Percentiles rank a stretch among this genome's conserved stretches.
These are phyloP conservation scores for Atrina japonica DNA, from an alignment of 2,888 invertebrate species.

Conservation along the genomic window DNA sequence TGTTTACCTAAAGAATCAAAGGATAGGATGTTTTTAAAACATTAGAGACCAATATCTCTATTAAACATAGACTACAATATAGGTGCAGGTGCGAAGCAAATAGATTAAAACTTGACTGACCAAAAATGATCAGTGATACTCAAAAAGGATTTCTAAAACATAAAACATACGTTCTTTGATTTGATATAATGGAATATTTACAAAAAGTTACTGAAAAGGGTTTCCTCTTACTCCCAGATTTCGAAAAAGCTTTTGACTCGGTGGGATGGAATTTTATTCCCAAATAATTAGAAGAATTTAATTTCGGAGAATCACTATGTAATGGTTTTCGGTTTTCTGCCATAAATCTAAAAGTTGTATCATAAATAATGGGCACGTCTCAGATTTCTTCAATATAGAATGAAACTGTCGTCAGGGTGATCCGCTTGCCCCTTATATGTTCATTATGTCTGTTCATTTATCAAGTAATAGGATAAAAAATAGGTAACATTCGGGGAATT, in stretches of 20 bases:
- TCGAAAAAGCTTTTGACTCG: conserved; percentile 2
- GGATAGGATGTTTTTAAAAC: neutral
- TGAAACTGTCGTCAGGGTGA: no score
- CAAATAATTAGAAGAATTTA: neutral
- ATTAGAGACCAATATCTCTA: conserved; percentile 9
- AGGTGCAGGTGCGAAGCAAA: neutral
- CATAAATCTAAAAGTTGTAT: no score
- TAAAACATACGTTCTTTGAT: neutral
- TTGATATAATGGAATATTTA: conserved; percentile 8
- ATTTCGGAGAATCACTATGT: neutral
- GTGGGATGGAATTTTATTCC: conserved; percentile 7
- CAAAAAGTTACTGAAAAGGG: conserved; percentile 3
- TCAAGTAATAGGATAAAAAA: no score
- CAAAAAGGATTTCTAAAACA: neutral
- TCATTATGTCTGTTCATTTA: no score
- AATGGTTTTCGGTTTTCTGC: neutral
- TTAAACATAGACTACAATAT: no score
- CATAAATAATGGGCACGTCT: no score
- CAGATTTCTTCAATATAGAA: no score
- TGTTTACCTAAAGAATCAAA: neutral
- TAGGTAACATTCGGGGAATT: no score
- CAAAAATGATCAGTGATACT: neutral
- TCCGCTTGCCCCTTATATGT: no score
- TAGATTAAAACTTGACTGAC: neutral
- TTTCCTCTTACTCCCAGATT: neutral